A percentile compares a stretch with the other conserved stretches of the same genome.
Evolutionary conservation across 2,888 invertebrate genomes (phyloP).

Genomic region (Troides helena): DNA sequence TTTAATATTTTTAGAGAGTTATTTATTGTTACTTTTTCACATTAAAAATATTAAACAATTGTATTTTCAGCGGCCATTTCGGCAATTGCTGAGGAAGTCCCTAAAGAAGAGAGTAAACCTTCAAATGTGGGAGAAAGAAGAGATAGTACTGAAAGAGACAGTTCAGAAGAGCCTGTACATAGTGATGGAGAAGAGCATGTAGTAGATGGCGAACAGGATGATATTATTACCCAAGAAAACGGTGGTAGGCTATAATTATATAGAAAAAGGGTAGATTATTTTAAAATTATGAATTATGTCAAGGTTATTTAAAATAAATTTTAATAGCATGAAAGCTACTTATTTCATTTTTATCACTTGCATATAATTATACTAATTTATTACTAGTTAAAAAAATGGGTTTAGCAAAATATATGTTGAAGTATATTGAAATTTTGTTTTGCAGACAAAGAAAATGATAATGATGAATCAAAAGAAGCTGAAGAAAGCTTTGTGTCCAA

Average conservation of each 20-base stretch:
- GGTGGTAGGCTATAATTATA: conserved; percentile 7
- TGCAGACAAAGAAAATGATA: conserved; percentile 72
- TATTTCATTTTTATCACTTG: no score
- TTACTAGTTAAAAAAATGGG: no score
- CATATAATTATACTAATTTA: no score
- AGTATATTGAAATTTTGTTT: conserved; percentile 5
- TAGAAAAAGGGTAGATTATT: no score
- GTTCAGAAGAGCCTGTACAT: conserved; percentile 17
- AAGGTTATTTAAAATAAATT: no score
- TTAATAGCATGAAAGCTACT: no score
- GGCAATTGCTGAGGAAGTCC: conserved; percentile 22
- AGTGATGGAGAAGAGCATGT: conserved; percentile 12
- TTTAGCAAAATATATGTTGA: no score
- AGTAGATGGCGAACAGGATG: conserved; percentile 10
- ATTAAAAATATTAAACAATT: not conserved
- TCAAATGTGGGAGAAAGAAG: conserved; percentile 20
- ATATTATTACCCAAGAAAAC: conserved; percentile 22
- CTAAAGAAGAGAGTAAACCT: conserved; percentile 31
- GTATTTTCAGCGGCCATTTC: conserved; percentile 14
- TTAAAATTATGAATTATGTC: no score
- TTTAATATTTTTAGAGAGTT: not conserved
- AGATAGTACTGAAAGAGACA: conserved; percentile 2
- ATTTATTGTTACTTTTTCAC: no score
- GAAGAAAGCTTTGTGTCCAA: conserved; percentile 55
- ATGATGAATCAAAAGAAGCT: conserved; percentile 68